These are phyloP conservation scores for Callyntrura sp. DNA, from an alignment of 2,888 invertebrate species.

Conservation along the genomic window DNA sequence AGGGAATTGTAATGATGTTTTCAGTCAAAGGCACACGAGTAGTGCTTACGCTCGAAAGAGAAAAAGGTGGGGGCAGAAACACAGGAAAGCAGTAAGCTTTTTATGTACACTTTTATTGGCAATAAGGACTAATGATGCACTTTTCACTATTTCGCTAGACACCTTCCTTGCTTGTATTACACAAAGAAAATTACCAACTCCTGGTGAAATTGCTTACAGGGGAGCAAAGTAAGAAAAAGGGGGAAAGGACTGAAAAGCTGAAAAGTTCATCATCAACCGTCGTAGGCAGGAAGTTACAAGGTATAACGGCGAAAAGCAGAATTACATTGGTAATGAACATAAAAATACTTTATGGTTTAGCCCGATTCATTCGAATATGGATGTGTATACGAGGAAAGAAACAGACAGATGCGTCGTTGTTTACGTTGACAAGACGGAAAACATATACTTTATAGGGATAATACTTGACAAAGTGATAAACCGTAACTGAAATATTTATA, in stretches of 20 bases:
- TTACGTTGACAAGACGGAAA: too few species aligned
- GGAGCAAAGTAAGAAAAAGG: neutral
- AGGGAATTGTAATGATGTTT: constrained; percentile 31
- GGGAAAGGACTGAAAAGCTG: neutral
- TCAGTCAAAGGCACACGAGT: constrained; percentile 22
- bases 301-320: neutral
- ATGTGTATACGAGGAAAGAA: too few species aligned
- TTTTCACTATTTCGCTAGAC: constrained; percentile 63
- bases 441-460: too few species aligned
- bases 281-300: neutral
- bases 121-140: constrained; percentile 76
- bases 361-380: too few species aligned
- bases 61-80: constrained; percentile 47
- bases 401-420: too few species aligned
- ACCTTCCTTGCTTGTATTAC: constrained; percentile 60
- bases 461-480: too few species aligned
- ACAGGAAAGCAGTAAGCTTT: constrained; percentile 71
- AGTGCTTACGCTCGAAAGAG: too few species aligned
- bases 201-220: constrained; percentile 32
- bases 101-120: constrained; percentile 68
- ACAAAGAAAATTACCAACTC: constrained; percentile 35
- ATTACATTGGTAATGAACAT: constrained; percentile 23
- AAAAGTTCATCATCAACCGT: neutral
- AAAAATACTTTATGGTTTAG: constrained; percentile 6
- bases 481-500: too few species aligned